phyloP scores from a whole-genome alignment of 2,797 vertebrate species.

The Prunella strophiata region DNA sequence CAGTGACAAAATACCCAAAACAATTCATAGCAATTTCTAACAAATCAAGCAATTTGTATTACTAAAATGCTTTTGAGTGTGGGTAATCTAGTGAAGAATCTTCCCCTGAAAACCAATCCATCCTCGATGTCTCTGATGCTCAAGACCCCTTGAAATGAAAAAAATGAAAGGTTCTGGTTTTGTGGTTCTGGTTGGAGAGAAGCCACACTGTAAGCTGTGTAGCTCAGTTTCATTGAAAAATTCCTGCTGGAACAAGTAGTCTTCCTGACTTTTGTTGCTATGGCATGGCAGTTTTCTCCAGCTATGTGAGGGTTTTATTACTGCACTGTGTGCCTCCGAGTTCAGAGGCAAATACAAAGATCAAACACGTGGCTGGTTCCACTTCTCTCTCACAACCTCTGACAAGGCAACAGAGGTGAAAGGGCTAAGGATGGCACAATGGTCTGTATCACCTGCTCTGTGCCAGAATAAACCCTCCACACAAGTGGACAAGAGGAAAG shows the following conservation, averaged over 20 bases:
- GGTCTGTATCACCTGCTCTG: not conserved
- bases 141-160: not conserved
- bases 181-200: not conserved
- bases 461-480: not conserved
- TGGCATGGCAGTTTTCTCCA: not conserved
- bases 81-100: not conserved
- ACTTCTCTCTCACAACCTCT: not conserved
- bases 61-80: not conserved
- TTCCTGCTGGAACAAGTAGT: not conserved
- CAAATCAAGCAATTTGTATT: not conserved
- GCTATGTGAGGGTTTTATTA: not conserved
- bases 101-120: not conserved
- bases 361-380: not conserved
- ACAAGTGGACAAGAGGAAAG: not conserved
- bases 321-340: not conserved
- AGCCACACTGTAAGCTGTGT: not conserved
- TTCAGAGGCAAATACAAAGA: not conserved
- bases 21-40: not conserved
- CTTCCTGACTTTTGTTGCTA: not conserved
- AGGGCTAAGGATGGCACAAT: not conserved
- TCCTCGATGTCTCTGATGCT: accelerated
- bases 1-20: not conserved
- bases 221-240: not conserved
- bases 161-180: not conserved
- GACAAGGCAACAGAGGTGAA: not conserved